Evolutionary conservation across 2,113 vertebrate genomes (phyloP), one percentile per base, ranked within the genome.

Genomic region (Picathartes gymnocephalus): DNA sequence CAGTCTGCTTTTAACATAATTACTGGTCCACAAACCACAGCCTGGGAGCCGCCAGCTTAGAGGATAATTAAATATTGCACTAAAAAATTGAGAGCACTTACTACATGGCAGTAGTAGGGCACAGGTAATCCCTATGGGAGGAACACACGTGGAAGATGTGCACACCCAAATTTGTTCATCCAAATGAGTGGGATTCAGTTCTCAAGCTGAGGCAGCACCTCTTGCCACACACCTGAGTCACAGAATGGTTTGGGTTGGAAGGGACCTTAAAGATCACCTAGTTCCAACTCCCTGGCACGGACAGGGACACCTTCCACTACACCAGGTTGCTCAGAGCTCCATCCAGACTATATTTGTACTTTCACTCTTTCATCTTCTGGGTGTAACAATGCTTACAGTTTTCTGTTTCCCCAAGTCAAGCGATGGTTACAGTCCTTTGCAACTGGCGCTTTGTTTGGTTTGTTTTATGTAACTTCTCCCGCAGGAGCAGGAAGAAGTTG

Each of bases 1-100:
- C 71, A 51, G 54, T 30, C 74, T 73, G 79, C 68, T 95, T 81
- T 91, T 64, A 54, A 78, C 30, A 53, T 62, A 91, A 94, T 61
- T 76, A 70, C 47, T 48, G 44, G 19, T 37, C 48, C 65, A 53
- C 28, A 93, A 89, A 76, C 51, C 57, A 79, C 45, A 82, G 73
- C 31, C 48, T 37, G 66, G 57, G 48, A 91, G 56, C 61, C 0
- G 37, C 69, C 47, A 77, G 33, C 68, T 86, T 44, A 27, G 25
- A 68, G 17, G 37, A 72, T 50, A 91, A 89, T 66, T 78, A 90
- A 83, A 81, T 70, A 71, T 2, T 58, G n/a, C 61, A 87, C 54
- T 53, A n/a, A 86, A 85, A 74, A 86, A 71, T 17, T 5, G n/a
- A 53, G 88, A 86, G 54, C 40, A 28, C 25, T 91, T 60, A 2